Percentiles rank a stretch among this genome's conserved stretches.
These are phyloP conservation scores for Meda fulgida DNA, from an alignment of 2,797 vertebrate genomes.

Conservation along the genomic window DNA sequence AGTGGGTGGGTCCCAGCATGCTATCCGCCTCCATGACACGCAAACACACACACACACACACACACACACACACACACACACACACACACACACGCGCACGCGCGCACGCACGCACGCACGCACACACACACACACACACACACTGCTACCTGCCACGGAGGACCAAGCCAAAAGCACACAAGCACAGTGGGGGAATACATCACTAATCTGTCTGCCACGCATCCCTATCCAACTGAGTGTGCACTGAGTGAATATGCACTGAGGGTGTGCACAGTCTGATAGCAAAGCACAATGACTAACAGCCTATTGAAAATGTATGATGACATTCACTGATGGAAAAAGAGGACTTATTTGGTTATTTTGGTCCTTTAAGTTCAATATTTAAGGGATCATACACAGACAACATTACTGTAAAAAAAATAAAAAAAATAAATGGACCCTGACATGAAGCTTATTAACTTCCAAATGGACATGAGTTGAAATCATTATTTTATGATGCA, in stretches of 20 bases:
- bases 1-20: conserved; percentile 46
- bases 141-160: conserved; percentile 17
- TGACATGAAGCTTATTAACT: neutral
- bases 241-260: conserved; percentile 3
- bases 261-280: neutral
- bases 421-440: too few species aligned
- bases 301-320: conserved; percentile 4
- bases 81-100: conserved; percentile 11
- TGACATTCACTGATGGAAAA: conserved; percentile 10
- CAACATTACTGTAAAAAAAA: neutral
- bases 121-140: conserved; percentile 9
- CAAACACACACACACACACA: conserved; percentile 14
- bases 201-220: conserved; percentile 36
- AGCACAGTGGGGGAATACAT: conserved; percentile 41
- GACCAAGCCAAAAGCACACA: conserved; percentile 10
- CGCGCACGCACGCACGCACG: conserved; percentile 10
- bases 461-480: neutral
- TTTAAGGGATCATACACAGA: neutral
- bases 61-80: conserved; percentile 4
- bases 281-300: conserved; percentile 13
- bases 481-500: conserved; percentile 1
- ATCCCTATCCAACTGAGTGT: conserved; percentile 2
- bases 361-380: neutral
- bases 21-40: conserved; percentile 11
- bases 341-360: conserved; percentile 15